phyloP scores from a whole-genome alignment of 2,888 invertebrate species.

The Cartodere bifasciata region DNA sequence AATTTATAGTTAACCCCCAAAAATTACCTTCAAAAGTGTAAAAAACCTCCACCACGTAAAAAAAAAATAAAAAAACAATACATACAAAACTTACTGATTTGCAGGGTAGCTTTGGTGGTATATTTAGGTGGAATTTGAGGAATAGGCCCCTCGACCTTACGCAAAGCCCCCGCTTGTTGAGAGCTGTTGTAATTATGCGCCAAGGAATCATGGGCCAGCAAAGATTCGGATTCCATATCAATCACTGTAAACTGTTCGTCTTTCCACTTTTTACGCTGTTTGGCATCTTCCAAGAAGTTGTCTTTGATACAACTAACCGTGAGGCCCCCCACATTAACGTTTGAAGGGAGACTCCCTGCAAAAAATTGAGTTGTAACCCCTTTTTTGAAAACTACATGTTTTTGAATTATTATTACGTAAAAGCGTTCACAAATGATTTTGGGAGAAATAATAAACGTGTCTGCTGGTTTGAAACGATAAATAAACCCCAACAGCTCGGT shows the following conservation, averaged over 20 bases:
- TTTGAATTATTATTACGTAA: too few relatives aligned
- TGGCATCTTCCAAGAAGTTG: constrained; percentile 30
- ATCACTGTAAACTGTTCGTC: constrained; percentile 20
- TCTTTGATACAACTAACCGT: constrained; percentile 21
- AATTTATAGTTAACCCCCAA: too few relatives aligned
- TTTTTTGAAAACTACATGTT: too few relatives aligned
- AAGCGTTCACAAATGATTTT: too few relatives aligned
- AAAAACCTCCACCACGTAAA: too few relatives aligned
- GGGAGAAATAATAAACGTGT: too few relatives aligned
- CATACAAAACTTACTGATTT: constrained; percentile 24
- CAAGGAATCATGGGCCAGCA: constrained; percentile 28
- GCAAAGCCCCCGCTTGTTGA: constrained; percentile 10
- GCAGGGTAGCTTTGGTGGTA: constrained; percentile 24
- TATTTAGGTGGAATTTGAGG: constrained; percentile 18
- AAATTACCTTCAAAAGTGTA: too few relatives aligned
- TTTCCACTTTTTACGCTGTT: constrained; percentile 17
- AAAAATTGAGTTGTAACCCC: too few relatives aligned
- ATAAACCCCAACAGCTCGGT: too few relatives aligned
- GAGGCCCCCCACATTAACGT: constrained; percentile 29
- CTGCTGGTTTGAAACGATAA: too few relatives aligned
- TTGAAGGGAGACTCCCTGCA: constrained; percentile 32
- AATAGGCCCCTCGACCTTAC: constrained; percentile 6
- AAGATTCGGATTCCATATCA: constrained; percentile 28
- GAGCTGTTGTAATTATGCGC: constrained; percentile 23
- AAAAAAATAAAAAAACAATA: too few relatives aligned